A percentile compares a stretch with the other conserved stretches of the same genome.
phyloP scores from a whole-genome alignment of 2,888 invertebrate species.

The Mythimna pallens region DNA sequence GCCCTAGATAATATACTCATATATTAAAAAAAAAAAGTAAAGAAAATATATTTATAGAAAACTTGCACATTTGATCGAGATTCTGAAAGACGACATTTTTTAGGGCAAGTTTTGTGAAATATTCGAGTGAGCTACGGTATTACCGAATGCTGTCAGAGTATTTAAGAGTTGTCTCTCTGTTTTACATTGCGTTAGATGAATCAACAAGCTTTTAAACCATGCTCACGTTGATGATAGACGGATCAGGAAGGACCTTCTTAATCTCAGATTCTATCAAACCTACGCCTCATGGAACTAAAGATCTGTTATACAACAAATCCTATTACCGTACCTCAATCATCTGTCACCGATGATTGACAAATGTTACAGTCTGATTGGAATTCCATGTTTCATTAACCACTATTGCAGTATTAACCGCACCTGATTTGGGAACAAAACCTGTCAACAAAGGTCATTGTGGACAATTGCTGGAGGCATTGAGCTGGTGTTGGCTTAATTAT shows the following conservation, averaged over 20 bases:
- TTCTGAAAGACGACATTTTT: too few species aligned
- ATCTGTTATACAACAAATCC: background rate
- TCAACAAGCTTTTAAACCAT: too few species aligned
- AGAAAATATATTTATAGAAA: too few species aligned
- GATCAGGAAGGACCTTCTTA: background rate
- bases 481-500: conserved; percentile 52
- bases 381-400: conserved; percentile 36
- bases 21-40: too few species aligned
- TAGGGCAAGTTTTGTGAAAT: too few species aligned
- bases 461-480: conserved; percentile 47
- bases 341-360: conserved; percentile 28
- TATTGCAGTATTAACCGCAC: conserved; percentile 50
- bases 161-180: too few species aligned
- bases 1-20: too few species aligned
- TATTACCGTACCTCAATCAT: conserved; percentile 38
- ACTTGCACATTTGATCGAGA: too few species aligned
- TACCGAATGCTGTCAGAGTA: too few species aligned
- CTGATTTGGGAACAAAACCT: conserved; percentile 58
- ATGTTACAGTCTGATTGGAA: conserved; percentile 44
- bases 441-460: conserved; percentile 40
- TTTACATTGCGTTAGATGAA: too few species aligned
- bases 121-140: too few species aligned
- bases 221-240: too few species aligned
- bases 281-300: conserved; percentile 9
- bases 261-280: background rate